Evolutionary conservation across 2,888 invertebrate genomes (phyloP), one percentile per base, ranked within the genome.

Genomic region (Phrixothrix hirtus): DNA sequence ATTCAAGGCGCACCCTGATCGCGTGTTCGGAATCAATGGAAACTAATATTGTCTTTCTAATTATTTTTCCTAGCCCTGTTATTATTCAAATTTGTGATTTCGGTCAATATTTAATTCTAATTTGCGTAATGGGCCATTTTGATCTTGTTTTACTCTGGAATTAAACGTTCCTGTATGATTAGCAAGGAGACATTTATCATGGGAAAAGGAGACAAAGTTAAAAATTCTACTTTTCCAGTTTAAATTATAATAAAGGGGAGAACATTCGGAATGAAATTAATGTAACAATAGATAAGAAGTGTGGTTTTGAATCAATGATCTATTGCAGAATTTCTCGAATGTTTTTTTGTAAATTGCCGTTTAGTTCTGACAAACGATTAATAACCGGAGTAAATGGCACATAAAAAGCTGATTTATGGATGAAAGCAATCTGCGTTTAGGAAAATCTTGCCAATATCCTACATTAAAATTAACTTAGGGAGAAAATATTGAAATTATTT

Each of bases 331-430:
- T 61, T 61, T 62, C 56, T 53, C 57, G 52, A 60, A 62, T 55
- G 55, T 58, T 58, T 67, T 69, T 67, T 64, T 63, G 64, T 65
- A 67, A 69, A 69, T 69, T 69, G 66, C 70, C 67, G 64, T 65
- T 67, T 68, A 66, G 62, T 69, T 67, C 69, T 63, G 69, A 67
- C 70, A 66, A 71, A 70, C 74, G 73, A 75, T 74, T 74, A 75
- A 74, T 75, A 75, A 73, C 68, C 67, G 63, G 63, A 66, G 70
- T 70, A 72, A 75, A 74, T 73, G 73, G 73, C 69, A 69, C 73
- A 74, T 73, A 74, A 74, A 73, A 73, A 73, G 63, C 69, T 73
- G 73, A 75, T 75, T 74, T 75, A 75, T 74, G 64, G 64, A 65
- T 62, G 63, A 59, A 51, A 59, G 67, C 70, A 68, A 68, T 70